Percentiles rank a stretch among this genome's conserved stretches.
Conservation (phyloP, 2,113 vertebrate genomes). For the Neopipo cinnamomea region DNA sequence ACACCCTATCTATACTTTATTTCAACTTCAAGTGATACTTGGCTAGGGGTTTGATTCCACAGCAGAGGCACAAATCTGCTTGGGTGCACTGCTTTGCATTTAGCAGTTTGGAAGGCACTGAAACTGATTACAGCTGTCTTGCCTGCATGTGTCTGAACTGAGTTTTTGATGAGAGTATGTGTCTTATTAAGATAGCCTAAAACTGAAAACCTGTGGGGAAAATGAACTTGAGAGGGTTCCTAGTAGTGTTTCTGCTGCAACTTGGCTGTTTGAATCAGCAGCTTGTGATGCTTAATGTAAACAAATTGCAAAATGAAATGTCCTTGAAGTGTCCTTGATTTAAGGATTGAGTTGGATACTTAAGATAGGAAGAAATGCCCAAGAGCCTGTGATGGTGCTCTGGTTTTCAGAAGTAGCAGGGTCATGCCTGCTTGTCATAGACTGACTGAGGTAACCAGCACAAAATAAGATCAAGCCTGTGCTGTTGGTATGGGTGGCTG, state of each 20-base stretch:
- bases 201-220: neutral
- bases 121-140: neutral
- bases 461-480: neutral
- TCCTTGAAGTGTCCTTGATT: neutral
- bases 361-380: neutral
- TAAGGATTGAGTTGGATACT: neutral
- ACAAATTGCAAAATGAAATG: neutral
- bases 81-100: neutral
- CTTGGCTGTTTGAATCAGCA: neutral
- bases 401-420: neutral
- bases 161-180: neutral
- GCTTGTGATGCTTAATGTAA: neutral
- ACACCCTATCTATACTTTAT: neutral
- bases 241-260: neutral
- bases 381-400: neutral
- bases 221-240: neutral
- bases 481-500: rapidly evolving
- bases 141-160: neutral
- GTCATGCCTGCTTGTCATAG: neutral
- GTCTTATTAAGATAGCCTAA: neutral
- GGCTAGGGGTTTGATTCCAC: neutral
- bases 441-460: neutral
- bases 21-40: neutral
- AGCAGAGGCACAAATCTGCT: neutral
- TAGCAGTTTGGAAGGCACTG: neutral